Evolutionary conservation across 2,888 invertebrate genomes (phyloP), one percentile per base, ranked within the genome.

Genomic region (Agrenia bidenticulata): DNA sequence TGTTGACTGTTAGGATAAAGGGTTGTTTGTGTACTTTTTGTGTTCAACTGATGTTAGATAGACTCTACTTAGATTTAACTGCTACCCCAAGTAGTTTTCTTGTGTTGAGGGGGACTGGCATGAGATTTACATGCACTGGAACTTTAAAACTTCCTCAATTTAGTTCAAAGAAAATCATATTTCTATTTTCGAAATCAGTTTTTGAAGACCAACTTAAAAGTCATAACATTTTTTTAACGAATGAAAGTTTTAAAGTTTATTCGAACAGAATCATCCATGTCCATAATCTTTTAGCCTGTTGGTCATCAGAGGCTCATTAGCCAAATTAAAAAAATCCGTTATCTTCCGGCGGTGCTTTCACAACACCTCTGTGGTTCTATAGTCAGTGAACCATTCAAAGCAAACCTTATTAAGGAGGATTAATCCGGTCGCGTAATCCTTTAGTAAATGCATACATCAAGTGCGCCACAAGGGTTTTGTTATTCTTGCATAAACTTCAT

Each of bases 341-440:
- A 51, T 23, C 24, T 9, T 51, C 23, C 13, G 11, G 32, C 32
- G 32, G 32, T 32, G 32, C 32, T 32, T 32, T 32, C 32, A 32
- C 49, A 58, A 58, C 58, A 58, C 58, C 45, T 45, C 45, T 23
- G 24, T 58, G 21, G 9, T 24, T 23, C 24, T 7, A 17, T 13
- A 51, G 13, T 13, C 51, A 23, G 7, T 23, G 23, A 51, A 51
- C 45, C 41, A 58, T 23, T 26, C 45, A 21, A 23, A 17, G 19
- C 49, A 58, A 58, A 58, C 42, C 45, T 58, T 58, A 41, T 58
- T 41, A 58, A 58, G 45, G 39, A 21, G 49, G 58, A 58, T 58
- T 58, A 58, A 45, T 39, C 41, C 64, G 9, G 50, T 42, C 13
- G 37, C 17, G 19, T 59, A 66, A 65, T 66, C 62, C 66, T 58